A percentile compares a stretch with the other conserved stretches of the same genome.
Evolutionary conservation across 2,113 vertebrate genomes (phyloP).

Genomic region (Oncorhynchus kisutch): DNA sequence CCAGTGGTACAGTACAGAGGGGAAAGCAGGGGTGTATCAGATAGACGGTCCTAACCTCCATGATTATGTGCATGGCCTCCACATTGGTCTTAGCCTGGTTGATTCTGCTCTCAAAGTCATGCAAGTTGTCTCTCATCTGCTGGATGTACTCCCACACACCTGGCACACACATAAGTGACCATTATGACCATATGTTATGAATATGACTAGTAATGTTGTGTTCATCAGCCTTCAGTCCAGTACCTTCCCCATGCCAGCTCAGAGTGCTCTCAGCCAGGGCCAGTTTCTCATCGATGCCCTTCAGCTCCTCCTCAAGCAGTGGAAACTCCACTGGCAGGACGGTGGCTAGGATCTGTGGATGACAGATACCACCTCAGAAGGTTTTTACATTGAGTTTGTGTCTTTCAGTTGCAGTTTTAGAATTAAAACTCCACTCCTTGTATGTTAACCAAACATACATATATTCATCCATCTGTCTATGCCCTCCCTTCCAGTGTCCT

Average conservation of each 20-base stretch:
- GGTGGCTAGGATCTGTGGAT: not conserved
- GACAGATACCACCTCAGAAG: not conserved
- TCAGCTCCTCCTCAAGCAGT: conserved; percentile 62
- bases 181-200: not conserved
- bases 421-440: not conserved
- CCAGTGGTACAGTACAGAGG: not conserved
- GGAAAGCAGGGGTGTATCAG: not conserved
- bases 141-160: conserved; percentile 55
- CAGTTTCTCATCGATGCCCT: conserved; percentile 54
- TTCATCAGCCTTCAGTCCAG: not conserved
- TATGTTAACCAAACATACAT: not conserved
- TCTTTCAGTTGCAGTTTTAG: not conserved
- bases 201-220: not conserved
- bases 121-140: conserved; percentile 57
- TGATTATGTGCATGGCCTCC: conserved; percentile 59
- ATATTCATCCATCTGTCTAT: not conserved
- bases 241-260: conserved; percentile 74
- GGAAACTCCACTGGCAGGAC: conserved; percentile 64
- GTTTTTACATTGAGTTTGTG: not conserved
- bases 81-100: conserved; percentile 70
- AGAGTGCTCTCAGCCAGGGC: conserved; percentile 44
- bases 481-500: not conserved
- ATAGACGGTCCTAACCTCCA: conserved; percentile 60
- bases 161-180: not conserved
- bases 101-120: conserved; percentile 67